Percentiles rank a stretch among this genome's conserved stretches.
Evolutionary conservation across 2,888 invertebrate species (phyloP).

Genomic region (Euzetes globulus): DNA sequence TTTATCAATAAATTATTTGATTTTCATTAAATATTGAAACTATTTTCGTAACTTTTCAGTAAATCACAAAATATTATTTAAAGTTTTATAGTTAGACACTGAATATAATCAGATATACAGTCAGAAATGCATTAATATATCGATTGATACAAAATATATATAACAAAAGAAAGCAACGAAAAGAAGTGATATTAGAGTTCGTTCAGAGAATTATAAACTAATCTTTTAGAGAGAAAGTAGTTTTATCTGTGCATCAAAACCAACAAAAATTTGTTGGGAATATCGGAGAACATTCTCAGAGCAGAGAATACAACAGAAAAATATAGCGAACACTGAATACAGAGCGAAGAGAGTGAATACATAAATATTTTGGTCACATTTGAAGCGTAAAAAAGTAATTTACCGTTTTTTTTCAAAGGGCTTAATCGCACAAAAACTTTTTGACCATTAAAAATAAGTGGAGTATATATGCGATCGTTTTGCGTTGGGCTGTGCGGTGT

Average conservation of each 20-base stretch:
- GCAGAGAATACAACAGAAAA: not conserved
- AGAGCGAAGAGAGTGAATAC: not conserved
- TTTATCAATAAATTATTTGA: too few relatives aligned
- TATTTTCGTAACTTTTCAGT: too few relatives aligned
- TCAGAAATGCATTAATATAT: too few relatives aligned
- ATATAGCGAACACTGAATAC: not conserved
- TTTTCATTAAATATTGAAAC: too few relatives aligned
- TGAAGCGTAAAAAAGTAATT: conserved; percentile 15
- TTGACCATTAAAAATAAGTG: conserved; percentile 19
- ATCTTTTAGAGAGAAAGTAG: not conserved
- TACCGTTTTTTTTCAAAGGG: conserved; percentile 6
- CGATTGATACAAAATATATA: not conserved
- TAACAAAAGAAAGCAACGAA: not conserved
- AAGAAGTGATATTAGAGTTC: not conserved
- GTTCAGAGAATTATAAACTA: not conserved
- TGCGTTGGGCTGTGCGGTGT: not conserved
- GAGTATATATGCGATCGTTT: not conserved
- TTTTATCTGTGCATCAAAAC: not conserved
- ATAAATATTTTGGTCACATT: conserved; percentile 16
- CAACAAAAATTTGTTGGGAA: not conserved
- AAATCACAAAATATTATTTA: too few relatives aligned
- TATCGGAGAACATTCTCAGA: not conserved
- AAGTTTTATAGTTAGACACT: too few relatives aligned
- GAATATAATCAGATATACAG: too few relatives aligned
- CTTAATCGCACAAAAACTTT: conserved; percentile 9